Conservation (phyloP, 1,140 invertebrate genomes). For the Idris sp. region DNA sequence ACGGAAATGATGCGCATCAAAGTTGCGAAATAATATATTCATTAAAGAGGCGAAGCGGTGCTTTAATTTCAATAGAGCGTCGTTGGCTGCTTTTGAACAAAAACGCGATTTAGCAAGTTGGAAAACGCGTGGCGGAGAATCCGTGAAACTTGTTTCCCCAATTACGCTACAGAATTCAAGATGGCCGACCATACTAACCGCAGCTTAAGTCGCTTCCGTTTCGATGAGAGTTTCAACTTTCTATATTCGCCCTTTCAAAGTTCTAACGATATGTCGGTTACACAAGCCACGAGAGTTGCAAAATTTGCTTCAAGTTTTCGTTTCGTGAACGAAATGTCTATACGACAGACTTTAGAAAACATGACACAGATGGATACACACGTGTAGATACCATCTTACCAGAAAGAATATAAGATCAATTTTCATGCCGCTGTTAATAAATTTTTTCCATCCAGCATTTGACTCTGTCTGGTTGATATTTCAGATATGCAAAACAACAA, state of each 20-base stretch:
- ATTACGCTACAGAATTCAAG: constrained; percentile 63
- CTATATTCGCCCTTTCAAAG: constrained; percentile 60
- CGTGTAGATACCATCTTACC: constrained; percentile 10
- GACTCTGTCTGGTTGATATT: too few species aligned
- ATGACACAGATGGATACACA: constrained; percentile 38
- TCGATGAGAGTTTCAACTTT: constrained; percentile 62
- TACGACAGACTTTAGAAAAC: constrained; percentile 42
- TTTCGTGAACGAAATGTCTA: constrained; percentile 48
- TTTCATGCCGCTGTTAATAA: constrained; percentile 14
- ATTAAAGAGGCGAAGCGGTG: constrained; percentile 34
- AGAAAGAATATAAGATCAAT: constrained; percentile 18
- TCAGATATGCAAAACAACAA: too few species aligned
- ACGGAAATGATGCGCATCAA: constrained; percentile 33
- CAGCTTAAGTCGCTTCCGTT: constrained; percentile 62
- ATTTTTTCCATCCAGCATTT: too few species aligned
- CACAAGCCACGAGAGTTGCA: constrained; percentile 65
- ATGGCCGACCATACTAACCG: constrained; percentile 61
- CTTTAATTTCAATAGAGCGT: constrained; percentile 49
- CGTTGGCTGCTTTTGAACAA: constrained; percentile 30
- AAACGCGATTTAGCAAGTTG: constrained; percentile 40
- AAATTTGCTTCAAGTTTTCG: constrained; percentile 68
- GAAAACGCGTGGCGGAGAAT: constrained; percentile 50
- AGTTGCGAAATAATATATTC: constrained; percentile 46
- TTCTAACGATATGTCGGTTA: constrained; percentile 70
- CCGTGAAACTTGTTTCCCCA: constrained; percentile 61